These are phyloP conservation scores for Caenorhabditis sinica DNA, from an alignment of 2,888 invertebrate genomes.

Conservation along the genomic window DNA sequence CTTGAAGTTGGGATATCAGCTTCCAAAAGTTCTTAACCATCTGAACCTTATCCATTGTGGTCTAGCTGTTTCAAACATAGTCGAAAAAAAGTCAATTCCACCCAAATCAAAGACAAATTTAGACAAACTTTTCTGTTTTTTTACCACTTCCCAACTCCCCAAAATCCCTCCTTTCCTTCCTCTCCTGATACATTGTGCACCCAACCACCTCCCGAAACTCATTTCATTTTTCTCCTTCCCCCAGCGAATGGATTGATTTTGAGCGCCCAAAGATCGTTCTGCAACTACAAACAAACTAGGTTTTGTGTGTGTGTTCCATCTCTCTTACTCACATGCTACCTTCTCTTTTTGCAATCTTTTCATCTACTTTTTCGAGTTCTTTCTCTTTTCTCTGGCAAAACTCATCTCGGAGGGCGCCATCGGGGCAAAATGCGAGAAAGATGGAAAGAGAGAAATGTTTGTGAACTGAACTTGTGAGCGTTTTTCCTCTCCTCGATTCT, in stretches of 20 bases:
- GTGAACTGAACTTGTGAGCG: constrained; percentile 10
- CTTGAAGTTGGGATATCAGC: too few relatives aligned
- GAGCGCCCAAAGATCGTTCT: constrained; percentile 21
- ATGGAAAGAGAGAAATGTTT: constrained; percentile 6
- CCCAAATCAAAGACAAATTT: too few relatives aligned
- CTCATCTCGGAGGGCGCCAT: not conserved
- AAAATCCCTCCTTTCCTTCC: not conserved
- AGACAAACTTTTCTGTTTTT: too few relatives aligned
- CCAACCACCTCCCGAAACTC: not conserved
- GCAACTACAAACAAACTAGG: constrained; percentile 32
- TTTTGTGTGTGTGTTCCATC: not conserved
- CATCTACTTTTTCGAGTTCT: not conserved
- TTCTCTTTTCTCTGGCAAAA: not conserved
- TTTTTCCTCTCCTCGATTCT: not conserved
- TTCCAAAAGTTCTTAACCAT: too few relatives aligned
- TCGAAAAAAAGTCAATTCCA: too few relatives aligned
- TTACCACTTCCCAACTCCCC: not conserved
- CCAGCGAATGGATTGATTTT: not conserved
- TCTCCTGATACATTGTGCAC: not conserved
- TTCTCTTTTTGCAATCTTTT: constrained; percentile 20
- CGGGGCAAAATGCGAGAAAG: not conserved
- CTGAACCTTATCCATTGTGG: too few relatives aligned
- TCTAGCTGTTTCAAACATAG: too few relatives aligned
- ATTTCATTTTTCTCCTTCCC: not conserved
- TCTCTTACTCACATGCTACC: not conserved